Conservation (phyloP, 2,797 vertebrate genomes). For the Fratercula arctica region DNA sequence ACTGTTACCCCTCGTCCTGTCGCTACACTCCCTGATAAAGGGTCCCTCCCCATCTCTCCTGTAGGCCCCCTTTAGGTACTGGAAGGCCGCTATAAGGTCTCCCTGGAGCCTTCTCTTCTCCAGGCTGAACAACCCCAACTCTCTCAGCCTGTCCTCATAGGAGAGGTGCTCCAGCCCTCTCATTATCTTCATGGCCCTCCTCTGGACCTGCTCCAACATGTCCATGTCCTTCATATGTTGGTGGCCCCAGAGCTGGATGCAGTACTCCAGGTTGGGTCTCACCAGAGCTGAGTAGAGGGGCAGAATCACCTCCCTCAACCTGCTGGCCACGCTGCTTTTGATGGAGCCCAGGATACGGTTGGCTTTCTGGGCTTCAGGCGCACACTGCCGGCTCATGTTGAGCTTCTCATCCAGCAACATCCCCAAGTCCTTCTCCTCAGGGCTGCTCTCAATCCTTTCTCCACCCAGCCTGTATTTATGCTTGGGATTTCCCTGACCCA, state of each 20-base stretch:
- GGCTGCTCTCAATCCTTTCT: not conserved
- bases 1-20: not conserved
- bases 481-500: not conserved
- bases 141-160: not conserved
- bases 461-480: not conserved
- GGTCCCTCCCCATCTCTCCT: not conserved
- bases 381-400: not conserved
- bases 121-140: not conserved
- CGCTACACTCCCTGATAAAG: not conserved
- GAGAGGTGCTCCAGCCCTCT: not conserved
- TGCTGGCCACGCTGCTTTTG: not conserved
- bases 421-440: not conserved
- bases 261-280: not conserved
- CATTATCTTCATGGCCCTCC: not conserved
- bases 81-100: not conserved
- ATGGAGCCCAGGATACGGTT: not conserved
- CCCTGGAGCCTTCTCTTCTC: not conserved
- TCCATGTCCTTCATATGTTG: not conserved
- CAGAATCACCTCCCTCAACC: not conserved
- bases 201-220: not conserved
- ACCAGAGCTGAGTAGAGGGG: not conserved
- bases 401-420: not conserved
- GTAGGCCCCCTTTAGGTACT: not conserved
- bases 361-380: not conserved
- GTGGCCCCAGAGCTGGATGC: not conserved